Conservation (phyloP, 2,888 invertebrate species). For the Hypselothyrea guttata region DNA sequence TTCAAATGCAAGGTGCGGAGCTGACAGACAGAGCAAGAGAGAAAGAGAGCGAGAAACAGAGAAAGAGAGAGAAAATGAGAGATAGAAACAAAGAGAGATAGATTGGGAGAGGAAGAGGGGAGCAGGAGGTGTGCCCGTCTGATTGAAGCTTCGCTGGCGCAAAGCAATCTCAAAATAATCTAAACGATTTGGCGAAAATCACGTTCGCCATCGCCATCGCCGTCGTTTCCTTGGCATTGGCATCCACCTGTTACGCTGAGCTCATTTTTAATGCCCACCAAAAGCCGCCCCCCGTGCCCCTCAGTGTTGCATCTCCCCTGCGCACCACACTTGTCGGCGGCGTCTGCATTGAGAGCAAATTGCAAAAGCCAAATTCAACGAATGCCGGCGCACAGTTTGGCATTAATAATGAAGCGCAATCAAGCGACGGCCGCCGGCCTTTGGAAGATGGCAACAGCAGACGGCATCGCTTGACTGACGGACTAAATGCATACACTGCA, state of each 20-base stretch:
- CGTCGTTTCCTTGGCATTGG: slow-evolving; percentile 42
- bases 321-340: slow-evolving; percentile 24
- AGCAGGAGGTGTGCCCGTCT: slow-evolving; percentile 57
- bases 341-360: slow-evolving; percentile 78
- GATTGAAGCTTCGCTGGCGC: slow-evolving; percentile 46
- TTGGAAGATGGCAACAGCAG: slow-evolving; percentile 40
- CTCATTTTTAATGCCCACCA: slow-evolving; percentile 74
- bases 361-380: slow-evolving; percentile 79
- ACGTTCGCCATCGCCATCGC: slow-evolving; percentile 58
- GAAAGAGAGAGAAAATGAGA: slow-evolving; percentile 38
- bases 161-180: slow-evolving; percentile 76
- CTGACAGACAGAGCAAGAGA: slow-evolving; percentile 22
- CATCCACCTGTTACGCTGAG: slow-evolving; percentile 80
- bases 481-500: slow-evolving; percentile 5
- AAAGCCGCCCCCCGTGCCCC: not conserved
- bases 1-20: slow-evolving; percentile 76
- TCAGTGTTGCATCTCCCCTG: too few species aligned
- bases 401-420: slow-evolving; percentile 81
- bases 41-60: slow-evolving; percentile 4
- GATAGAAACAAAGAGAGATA: slow-evolving; percentile 7
- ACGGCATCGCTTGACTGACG: slow-evolving; percentile 17
- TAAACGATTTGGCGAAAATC: slow-evolving; percentile 78
- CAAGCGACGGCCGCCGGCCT: slow-evolving; percentile 60
- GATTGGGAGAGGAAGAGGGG: slow-evolving; percentile 2
- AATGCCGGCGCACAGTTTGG: slow-evolving; percentile 80